Conservation (phyloP, 2,113 vertebrate species). For the Sterna hirundo region DNA sequence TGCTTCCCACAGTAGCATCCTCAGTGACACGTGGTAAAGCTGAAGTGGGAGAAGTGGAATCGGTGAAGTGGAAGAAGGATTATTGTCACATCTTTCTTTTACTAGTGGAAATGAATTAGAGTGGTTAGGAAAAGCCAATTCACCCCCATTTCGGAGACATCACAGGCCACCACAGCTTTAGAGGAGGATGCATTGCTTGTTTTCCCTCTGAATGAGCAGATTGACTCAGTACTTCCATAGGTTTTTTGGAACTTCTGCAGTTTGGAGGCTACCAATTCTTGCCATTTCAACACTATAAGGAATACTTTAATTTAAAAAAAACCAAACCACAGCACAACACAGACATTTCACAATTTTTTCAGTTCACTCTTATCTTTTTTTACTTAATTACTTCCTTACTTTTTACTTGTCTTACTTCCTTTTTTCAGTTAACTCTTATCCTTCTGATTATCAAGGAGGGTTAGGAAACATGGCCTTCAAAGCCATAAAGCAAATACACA, state of each 20-base stretch:
- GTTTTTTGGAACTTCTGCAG: background rate
- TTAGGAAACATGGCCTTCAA: background rate
- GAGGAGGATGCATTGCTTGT: background rate
- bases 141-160: background rate
- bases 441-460: background rate
- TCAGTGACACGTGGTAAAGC: background rate
- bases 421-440: background rate
- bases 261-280: background rate
- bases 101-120: background rate
- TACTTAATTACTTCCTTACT: too few species aligned
- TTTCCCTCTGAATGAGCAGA: background rate
- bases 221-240: background rate
- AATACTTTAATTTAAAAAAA: background rate
- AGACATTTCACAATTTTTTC: background rate
- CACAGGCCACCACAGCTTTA: background rate
- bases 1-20: background rate
- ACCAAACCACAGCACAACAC: background rate
- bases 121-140: background rate
- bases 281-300: background rate
- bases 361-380: background rate
- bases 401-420: too few species aligned
- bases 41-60: background rate
- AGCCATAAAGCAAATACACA: background rate
- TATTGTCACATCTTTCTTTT: background rate
- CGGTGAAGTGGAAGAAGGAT: accelerated